Conservation (phyloP, 2,113 vertebrate species). For the Zapornia atra region DNA sequence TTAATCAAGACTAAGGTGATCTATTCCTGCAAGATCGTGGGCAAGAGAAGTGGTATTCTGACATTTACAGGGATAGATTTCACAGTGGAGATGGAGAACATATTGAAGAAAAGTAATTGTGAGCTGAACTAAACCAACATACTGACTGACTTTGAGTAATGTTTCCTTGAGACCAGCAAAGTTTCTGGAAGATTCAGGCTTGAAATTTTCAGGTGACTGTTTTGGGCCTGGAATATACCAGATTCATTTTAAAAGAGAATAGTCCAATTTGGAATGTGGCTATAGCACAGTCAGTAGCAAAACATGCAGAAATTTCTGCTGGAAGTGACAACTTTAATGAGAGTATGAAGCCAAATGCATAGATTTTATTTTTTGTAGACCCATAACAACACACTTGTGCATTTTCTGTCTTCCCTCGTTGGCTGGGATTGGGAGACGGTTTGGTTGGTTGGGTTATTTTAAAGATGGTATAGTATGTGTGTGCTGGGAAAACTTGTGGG, state of each 20-base stretch:
- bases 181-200: neutral
- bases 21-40: neutral
- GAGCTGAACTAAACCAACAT: neutral
- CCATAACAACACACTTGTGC: neutral
- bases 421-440: neutral
- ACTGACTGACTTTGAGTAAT: neutral
- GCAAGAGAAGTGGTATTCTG: neutral
- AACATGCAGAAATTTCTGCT: neutral
- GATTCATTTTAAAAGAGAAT: neutral
- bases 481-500: neutral
- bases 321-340: neutral
- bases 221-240: neutral
- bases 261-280: neutral
- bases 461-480: neutral
- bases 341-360: neutral
- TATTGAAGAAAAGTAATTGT: neutral
- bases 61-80: neutral
- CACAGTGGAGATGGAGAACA: neutral
- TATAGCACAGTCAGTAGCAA: neutral
- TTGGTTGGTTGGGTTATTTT: neutral
- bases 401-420: neutral
- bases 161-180: neutral
- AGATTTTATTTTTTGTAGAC: neutral
- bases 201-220: neutral
- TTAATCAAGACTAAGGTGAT: neutral